Conservation (phyloP, 2,113 vertebrate species). For the Rhinogobius similis region DNA sequence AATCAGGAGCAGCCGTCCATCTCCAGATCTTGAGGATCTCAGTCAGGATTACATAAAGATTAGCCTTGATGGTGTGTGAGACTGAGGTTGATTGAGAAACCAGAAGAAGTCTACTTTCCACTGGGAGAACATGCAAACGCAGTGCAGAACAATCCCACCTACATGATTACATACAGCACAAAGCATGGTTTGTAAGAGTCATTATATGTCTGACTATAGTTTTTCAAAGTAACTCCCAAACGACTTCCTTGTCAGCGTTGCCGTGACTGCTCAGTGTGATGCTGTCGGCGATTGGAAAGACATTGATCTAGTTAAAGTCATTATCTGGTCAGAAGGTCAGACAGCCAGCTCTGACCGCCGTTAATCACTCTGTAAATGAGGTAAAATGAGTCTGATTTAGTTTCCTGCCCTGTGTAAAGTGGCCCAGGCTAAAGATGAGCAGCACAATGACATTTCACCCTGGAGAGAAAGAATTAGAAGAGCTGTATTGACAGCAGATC, state of each 20-base stretch:
- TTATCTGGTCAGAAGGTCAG: conserved; percentile 64
- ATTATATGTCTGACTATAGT: neutral
- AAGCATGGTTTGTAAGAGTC: neutral
- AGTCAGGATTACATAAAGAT: too few relatives aligned
- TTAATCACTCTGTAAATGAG: conserved; percentile 75
- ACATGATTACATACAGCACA: neutral
- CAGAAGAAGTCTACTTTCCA: neutral
- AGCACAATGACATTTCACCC: conserved; percentile 41
- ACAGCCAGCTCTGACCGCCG: conserved; percentile 40
- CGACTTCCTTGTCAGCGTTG: neutral
- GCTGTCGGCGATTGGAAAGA: conserved; percentile 24
- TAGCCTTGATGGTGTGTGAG: too few relatives aligned
- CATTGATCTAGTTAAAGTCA: conserved; percentile 66
- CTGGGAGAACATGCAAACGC: neutral
- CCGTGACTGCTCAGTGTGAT: conserved; percentile 13
- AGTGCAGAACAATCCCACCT: too few relatives aligned
- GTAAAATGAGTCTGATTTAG: conserved; percentile 68
- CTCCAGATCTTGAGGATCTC: too few relatives aligned
- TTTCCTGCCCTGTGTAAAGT: conserved; percentile 44
- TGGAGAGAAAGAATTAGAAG: too few relatives aligned
- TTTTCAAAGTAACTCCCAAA: neutral
- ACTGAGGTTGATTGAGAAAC: too few relatives aligned
- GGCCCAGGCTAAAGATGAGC: conserved; percentile 34
- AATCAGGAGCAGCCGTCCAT: too few relatives aligned
- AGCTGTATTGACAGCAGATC: too few relatives aligned